Base-by-base conservation (phyloP, 2,797 vertebrate genomes). In the Yasuhikotakia modesta region DNA sequence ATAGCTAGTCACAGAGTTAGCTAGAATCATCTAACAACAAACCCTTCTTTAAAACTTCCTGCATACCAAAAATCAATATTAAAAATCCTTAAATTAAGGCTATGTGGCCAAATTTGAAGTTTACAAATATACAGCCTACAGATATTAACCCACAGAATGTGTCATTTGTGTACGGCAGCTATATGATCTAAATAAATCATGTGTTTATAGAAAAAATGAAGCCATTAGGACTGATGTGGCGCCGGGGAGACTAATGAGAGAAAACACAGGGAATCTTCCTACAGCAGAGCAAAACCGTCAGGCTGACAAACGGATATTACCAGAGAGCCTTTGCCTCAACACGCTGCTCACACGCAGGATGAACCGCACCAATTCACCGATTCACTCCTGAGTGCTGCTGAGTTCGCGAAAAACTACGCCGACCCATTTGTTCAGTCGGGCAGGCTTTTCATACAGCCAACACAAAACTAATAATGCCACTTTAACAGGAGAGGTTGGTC, bases 271-370 rank as follows among this genome's bases (percentile, higher is more conserved):
- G 81, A 73, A 30, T 73, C 61, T 30, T 81, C 80, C 85, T 78
- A 58, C 81, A 71, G 76, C 72, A 82, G 5, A 80, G 85, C 81
- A 81, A 88, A 84, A 87, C 82, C 82, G 73, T 88, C 86, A 87
- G 85, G 60, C 68, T 71, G 53, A 77, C 71, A 75, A 80, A 84
- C 87, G 79, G 74, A 83, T 74, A 80, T 86, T 85, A 86, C 66
- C 70, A 78, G 43, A 70, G 73, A 82, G 67, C 73, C 48, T 30
- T 70, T 21, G 70, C 55, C 84, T 86, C 78, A 77, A 77, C 73
- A 85, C 46, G 58, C 78, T 65, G 60, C 69, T 78, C 67, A 22
- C 73, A 84, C 72, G 74, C 45, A 78, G 81, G 77, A 83, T 74
- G 64, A 55, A 68, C 21, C 30, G 22, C 70, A 39, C 21, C 55